Evolutionary conservation across 2,113 vertebrate genomes (phyloP), one percentile per base, ranked within the genome.

Genomic region (Sphaerodactylus townsendi): DNA sequence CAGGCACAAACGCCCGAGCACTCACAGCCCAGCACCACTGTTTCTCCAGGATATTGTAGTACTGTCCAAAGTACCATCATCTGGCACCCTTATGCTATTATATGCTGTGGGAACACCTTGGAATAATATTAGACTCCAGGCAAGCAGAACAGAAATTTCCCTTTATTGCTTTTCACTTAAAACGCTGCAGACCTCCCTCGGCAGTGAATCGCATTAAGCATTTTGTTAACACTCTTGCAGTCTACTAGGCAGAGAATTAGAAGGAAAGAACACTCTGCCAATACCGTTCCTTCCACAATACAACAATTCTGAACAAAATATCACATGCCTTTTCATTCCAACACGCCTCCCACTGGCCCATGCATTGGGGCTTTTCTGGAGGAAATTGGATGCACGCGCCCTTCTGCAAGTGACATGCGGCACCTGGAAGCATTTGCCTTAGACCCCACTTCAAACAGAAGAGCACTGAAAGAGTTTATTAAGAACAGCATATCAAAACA

Each of bases 201-300:
- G 8, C 62, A 75, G 64, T 85, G 41, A 3, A 73, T 0, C 78
- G 70, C 79, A 41, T 71, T 90, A 86, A 23, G 9, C 0, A 0
- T 50, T 88, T 65, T 1, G 21, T 82, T 79, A 64, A 48, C 41
- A 73, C 77, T 79, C 33, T 30, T 73, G 35, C 53, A 25, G 48
- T 50, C 33, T 41, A 59, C 35, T 9, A 41, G 10, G 17, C 28
- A 56, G 37, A 7, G 35, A 39, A 41, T 70, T 28, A 0, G 25
- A 44, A 46, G 79, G 83, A 77, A 4, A 48, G 88, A 92, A 88
- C 65, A 33, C 17, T 66, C 71, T 89, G 90, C 88, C 88, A 79
- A 88, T 82, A 79, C 87, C 83, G 71, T 82, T 92, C 86, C 77
- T 90, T 85, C 82, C 80, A 85, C 71, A 87, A 64, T 37, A 78